A percentile compares a stretch with the other conserved stretches of the same genome.
Evolutionary conservation across 2,797 vertebrate genomes (phyloP).

Genomic region (Sebastiscus albofasciatus): DNA sequence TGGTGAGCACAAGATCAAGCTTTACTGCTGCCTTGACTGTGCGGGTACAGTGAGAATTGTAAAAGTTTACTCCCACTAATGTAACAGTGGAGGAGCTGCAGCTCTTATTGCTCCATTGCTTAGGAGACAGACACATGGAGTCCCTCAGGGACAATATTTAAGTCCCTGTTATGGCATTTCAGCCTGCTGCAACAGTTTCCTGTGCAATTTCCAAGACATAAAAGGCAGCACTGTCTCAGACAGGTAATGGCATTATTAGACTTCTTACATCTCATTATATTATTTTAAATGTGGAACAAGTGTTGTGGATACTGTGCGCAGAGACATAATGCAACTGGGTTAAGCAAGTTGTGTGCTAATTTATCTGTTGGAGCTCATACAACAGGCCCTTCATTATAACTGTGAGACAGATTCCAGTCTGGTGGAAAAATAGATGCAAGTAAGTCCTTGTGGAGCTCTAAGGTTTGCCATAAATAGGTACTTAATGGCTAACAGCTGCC

Average conservation of each 20-base stretch:
- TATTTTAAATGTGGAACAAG: conserved; percentile 48
- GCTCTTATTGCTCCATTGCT: conserved; percentile 43
- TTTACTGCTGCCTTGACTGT: background rate
- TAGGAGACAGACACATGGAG: conserved; percentile 36
- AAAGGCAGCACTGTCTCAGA: conserved; percentile 43
- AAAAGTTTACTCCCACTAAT: conserved; percentile 21
- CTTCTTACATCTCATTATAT: conserved; percentile 59
- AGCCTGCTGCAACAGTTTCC: conserved; percentile 55
- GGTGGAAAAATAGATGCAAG: conserved; percentile 39
- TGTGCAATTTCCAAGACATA: conserved; percentile 51
- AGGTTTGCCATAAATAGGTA: conserved; percentile 57
- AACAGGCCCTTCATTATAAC: conserved; percentile 39
- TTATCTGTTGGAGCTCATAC: conserved; percentile 17
- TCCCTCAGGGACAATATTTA: conserved; percentile 56
- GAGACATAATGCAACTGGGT: conserved; percentile 19
- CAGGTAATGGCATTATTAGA: conserved; percentile 60
- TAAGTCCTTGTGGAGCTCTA: conserved; percentile 48
- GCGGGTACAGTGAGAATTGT: conserved; percentile 9
- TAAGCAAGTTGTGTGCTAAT: conserved; percentile 36
- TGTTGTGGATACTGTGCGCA: background rate
- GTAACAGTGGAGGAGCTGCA: conserved; percentile 29
- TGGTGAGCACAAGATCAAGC: background rate
- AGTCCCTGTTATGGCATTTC: conserved; percentile 56
- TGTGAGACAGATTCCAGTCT: conserved; percentile 37
- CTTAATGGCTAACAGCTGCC: conserved; percentile 56